These are phyloP conservation scores for Hippolais icterina DNA, from an alignment of 2,113 vertebrate genomes.

Conservation along the genomic window DNA sequence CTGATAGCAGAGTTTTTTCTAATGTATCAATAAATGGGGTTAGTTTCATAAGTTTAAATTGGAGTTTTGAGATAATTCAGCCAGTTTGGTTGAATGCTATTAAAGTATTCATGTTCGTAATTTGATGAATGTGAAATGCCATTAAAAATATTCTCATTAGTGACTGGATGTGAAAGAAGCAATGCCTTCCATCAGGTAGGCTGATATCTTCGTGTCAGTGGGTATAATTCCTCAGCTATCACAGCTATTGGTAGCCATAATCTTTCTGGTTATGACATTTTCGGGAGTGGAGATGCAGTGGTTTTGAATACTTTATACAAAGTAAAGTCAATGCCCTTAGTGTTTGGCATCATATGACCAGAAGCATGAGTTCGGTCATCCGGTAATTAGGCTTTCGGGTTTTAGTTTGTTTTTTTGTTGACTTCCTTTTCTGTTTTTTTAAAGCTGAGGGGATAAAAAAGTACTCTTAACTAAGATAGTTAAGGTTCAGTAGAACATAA, in stretches of 20 bases:
- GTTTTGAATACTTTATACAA: background rate
- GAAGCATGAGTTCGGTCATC: background rate
- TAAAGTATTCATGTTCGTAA: background rate
- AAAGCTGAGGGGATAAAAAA: background rate
- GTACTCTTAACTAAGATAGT: background rate
- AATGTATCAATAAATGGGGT: background rate
- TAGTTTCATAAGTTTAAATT: background rate
- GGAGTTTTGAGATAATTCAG: background rate
- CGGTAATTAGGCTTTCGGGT: background rate
- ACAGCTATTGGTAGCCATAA: background rate
- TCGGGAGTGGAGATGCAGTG: background rate
- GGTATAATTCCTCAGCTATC: background rate
- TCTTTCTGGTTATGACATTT: background rate
- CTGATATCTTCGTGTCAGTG: background rate
- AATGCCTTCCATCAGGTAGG: background rate
- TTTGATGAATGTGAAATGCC: background rate
- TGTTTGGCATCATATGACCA: conserved; percentile 38
- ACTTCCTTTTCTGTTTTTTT: background rate
- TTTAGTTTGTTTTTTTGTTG: background rate
- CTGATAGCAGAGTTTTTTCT: background rate
- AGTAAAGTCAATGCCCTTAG: background rate
- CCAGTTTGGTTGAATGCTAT: background rate
- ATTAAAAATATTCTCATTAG: background rate
- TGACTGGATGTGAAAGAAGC: background rate
- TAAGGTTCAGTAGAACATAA: background rate